These are phyloP conservation scores for Bucco capensis DNA, from an alignment of 2,113 vertebrate genomes.

Conservation along the genomic window DNA sequence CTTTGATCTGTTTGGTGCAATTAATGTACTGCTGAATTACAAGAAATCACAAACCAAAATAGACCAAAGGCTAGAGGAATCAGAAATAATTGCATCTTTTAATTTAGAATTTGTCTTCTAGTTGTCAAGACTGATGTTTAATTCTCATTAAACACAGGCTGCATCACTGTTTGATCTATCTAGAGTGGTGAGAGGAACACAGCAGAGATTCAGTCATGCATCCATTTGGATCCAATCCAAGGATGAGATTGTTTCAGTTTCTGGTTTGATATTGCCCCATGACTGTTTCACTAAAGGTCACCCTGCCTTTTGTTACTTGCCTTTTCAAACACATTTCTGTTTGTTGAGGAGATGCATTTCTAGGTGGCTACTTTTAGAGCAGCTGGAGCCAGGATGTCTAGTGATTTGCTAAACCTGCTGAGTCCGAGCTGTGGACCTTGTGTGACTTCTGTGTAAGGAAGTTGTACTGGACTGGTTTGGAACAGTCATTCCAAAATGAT, in stretches of 20 bases:
- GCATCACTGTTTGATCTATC: neutral
- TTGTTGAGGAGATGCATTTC: neutral
- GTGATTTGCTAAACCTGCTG: neutral
- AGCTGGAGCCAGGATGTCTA: neutral
- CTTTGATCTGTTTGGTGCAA: neutral
- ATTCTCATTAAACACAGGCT: neutral
- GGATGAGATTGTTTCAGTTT: neutral
- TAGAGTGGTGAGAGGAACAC: neutral
- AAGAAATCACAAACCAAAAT: conserved; percentile 4
- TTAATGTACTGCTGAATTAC: neutral
- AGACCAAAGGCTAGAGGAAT: neutral
- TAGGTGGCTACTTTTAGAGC: neutral
- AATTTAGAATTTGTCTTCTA: neutral
- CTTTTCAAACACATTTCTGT: neutral
- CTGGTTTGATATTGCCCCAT: neutral
- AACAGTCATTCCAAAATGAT: neutral
- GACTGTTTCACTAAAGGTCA: neutral
- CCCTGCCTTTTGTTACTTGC: neutral
- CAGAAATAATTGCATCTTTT: neutral
- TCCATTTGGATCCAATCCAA: neutral
- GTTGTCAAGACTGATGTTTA: neutral
- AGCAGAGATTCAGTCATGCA: neutral
- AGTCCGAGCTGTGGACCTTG: neutral
- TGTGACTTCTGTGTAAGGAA: neutral
- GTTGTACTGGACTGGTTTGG: neutral